phyloP scores from a whole-genome alignment of 2,113 vertebrate species.

The zebrafish (Danio rerio) region DNA sequence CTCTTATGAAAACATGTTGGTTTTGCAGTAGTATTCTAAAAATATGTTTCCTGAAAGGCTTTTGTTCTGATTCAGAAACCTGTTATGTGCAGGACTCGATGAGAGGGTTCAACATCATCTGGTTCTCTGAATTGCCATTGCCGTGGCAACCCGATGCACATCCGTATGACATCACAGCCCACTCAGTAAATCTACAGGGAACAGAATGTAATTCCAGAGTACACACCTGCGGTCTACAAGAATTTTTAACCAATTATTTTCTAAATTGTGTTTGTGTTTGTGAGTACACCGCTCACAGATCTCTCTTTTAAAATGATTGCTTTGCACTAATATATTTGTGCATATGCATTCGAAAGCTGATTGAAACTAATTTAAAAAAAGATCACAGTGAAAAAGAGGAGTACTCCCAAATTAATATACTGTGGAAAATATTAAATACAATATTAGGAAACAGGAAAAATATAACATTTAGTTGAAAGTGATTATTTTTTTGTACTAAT shows the following conservation, averaged over 20 bases:
- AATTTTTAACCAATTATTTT: neutral
- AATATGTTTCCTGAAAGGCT: slow-evolving; percentile 25
- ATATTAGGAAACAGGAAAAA: too few relatives aligned
- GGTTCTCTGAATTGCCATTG: slow-evolving; percentile 61
- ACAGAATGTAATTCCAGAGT: slow-evolving; percentile 52
- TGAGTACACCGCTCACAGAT: too few relatives aligned
- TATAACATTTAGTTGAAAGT: too few relatives aligned
- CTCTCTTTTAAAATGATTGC: too few relatives aligned
- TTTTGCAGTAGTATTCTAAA: slow-evolving; percentile 13
- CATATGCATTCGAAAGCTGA: too few relatives aligned
- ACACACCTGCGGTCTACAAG: slow-evolving; percentile 8
- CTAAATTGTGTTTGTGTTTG: too few relatives aligned
- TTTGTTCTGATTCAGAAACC: slow-evolving; percentile 48
- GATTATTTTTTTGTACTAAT: too few relatives aligned
- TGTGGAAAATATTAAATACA: too few relatives aligned
- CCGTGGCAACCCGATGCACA: slow-evolving; percentile 75
- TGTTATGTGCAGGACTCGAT: slow-evolving; percentile 60
- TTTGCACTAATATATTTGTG: too few relatives aligned
- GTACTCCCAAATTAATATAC: too few relatives aligned
- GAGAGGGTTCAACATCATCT: slow-evolving; percentile 53
- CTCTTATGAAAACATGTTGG: neutral
- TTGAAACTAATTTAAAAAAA: too few relatives aligned
- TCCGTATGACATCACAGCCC: slow-evolving; percentile 72
- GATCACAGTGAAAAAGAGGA: too few relatives aligned
- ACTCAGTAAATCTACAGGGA: slow-evolving; percentile 64